Percentiles rank a stretch among this genome's conserved stretches.
These are phyloP conservation scores for Hydrotaea diabolus DNA, from an alignment of 2,888 invertebrate genomes.

Conservation along the genomic window DNA sequence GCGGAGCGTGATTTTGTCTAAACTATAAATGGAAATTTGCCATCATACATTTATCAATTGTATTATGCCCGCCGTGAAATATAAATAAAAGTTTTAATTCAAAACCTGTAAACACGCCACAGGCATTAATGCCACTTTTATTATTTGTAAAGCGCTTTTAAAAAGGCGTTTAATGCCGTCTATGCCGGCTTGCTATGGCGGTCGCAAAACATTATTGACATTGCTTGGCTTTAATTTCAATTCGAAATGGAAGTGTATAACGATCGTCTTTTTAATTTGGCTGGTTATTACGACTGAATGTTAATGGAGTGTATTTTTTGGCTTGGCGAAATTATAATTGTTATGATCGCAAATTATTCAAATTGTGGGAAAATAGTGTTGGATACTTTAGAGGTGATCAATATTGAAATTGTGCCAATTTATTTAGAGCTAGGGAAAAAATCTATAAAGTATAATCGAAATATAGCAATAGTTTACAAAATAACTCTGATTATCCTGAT, in stretches of 20 bases:
- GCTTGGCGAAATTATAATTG: background rate
- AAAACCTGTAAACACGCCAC: constrained; percentile 50
- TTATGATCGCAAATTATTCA: constrained; percentile 22
- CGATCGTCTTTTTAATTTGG: background rate
- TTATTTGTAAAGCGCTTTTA: constrained; percentile 45
- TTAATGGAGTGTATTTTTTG: background rate
- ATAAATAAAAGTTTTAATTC: constrained; percentile 28
- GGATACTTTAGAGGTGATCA: background rate
- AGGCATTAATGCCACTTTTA: constrained; percentile 57
- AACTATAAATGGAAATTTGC: constrained; percentile 58
- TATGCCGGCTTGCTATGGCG: background rate
- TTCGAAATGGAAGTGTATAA: background rate
- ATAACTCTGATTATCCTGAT: too few relatives aligned
- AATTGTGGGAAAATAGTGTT: constrained; percentile 25
- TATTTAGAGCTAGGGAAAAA: too few relatives aligned
- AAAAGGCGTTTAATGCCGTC: constrained; percentile 29
- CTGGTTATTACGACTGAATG: background rate
- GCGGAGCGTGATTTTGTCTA: constrained; percentile 27
- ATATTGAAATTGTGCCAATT: background rate
- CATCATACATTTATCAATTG: constrained; percentile 43
- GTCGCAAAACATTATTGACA: background rate
- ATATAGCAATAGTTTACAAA: too few relatives aligned
- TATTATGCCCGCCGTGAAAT: constrained; percentile 8
- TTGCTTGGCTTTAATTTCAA: background rate
- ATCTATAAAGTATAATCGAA: too few relatives aligned